phyloP scores from a whole-genome alignment of 1,140 invertebrate genomes.

The Zophobas morio region DNA sequence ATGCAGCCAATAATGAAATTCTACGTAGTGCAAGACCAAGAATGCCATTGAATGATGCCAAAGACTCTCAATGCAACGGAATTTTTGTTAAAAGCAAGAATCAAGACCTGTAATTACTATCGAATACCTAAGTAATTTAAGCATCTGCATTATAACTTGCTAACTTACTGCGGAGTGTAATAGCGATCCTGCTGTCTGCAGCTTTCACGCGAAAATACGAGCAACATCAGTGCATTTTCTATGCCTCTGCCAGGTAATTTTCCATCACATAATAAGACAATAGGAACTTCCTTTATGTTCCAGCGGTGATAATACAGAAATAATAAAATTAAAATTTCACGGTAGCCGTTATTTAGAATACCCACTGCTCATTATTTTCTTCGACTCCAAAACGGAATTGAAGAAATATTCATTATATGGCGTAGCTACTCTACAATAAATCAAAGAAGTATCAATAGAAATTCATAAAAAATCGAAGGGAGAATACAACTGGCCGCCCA shows the following conservation, averaged over 20 bases:
- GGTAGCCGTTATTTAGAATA: constrained; percentile 45
- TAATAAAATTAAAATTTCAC: constrained; percentile 47
- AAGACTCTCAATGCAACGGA: no score
- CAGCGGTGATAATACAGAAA: constrained; percentile 30
- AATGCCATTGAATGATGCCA: no score
- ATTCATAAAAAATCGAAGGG: constrained; percentile 39
- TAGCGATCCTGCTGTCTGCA: neutral
- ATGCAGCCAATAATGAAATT: no score
- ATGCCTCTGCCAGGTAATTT: constrained; percentile 20
- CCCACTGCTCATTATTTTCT: constrained; percentile 39
- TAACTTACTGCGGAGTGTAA: neutral
- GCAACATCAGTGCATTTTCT: neutral
- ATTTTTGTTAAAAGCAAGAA: neutral
- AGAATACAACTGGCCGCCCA: constrained; percentile 49
- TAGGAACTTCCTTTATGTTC: constrained; percentile 13
- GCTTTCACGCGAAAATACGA: constrained; percentile 21
- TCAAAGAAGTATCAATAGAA: constrained; percentile 42
- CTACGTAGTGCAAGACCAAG: no score
- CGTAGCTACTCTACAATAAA: constrained; percentile 51
- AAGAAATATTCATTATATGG: constrained; percentile 51
- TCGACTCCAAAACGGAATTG: constrained; percentile 43
- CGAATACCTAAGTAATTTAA: constrained; percentile 8
- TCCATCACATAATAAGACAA: constrained; percentile 40
- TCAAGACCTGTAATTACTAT: constrained; percentile 1
- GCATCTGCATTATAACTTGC: neutral